Base-by-base conservation (phyloP, 2,797 vertebrate genomes). In the Poecilia picta region DNA sequence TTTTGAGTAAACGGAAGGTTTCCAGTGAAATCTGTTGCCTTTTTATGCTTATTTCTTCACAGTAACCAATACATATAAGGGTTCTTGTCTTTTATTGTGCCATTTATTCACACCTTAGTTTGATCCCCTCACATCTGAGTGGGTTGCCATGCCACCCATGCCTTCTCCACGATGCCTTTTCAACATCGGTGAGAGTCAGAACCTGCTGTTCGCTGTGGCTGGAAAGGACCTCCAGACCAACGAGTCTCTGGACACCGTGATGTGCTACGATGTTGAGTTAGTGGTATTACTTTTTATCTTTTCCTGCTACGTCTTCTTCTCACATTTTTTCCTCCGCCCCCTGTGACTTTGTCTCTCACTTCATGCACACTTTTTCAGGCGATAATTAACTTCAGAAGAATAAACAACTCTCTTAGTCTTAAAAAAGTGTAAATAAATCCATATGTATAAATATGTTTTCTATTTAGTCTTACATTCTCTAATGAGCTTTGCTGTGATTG, bases 171-270 rank as follows among this genome's bases (percentile, higher is more conserved):
- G 98, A 83, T 99, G 97, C 88, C 97, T 99, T 78, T 99, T 99
- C 59, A 97, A 94, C 83, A 93, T 99, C 78, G 98, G 98, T 62
- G 98, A 99, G 90, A 95, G 94, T 3, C 96, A 96, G 43, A 96
- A 95, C 93, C 94, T 97, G 88, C 94, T 99, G 88, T 99, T 98
- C 72, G 97, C 96, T 1, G 97, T 99, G 79, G 98, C 97, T 31
- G 98, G 98, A 86, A 99, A 99, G 93, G 98, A 99, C 92, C 97
- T 99, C 77, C 97, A 99, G 91, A 97, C 95, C 49, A 98, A 98
- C 82, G 97, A 97, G 90, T 98, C 98, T 0, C 93, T 99, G 76
- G 98, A 99, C 90, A 96, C 96, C 2, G 97, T 98, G 1, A 85
- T 99, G 94, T 98, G 97, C 95, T 99, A 97, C 74, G 98, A 99